A percentile compares a stretch with the other conserved stretches of the same genome.
phyloP scores from a whole-genome alignment of 2,888 invertebrate genomes.

The Celastrina argiolus region DNA sequence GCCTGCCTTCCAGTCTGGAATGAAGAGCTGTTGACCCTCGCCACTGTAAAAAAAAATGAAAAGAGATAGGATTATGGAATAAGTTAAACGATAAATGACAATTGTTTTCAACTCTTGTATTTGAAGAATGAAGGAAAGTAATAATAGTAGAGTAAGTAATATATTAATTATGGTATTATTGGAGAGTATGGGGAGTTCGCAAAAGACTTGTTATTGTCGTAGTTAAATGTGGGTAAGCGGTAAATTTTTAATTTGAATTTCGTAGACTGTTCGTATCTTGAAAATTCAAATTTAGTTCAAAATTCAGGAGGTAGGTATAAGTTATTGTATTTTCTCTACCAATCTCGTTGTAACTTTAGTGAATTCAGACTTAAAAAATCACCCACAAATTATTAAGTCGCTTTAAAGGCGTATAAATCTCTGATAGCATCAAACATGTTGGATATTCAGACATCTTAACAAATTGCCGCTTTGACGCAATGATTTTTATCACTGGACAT shows the following conservation, averaged over 20 bases:
- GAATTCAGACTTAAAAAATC: not conserved
- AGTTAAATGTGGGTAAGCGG: too few species aligned
- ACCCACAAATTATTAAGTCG: not conserved
- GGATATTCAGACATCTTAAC: slow-evolving; percentile 57
- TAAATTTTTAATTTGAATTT: too few species aligned
- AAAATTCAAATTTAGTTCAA: too few species aligned
- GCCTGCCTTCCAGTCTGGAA: slow-evolving; percentile 85
- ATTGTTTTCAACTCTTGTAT: slow-evolving; percentile 44
- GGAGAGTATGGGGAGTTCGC: too few species aligned
- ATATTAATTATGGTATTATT: too few species aligned
- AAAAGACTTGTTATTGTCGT: too few species aligned
- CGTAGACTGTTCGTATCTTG: too few species aligned
- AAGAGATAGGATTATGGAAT: too few species aligned
- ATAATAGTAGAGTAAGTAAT: too few species aligned
- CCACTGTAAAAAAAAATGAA: slow-evolving; percentile 80
- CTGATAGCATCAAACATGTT: slow-evolving; percentile 48
- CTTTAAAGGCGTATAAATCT: slow-evolving; percentile 42
- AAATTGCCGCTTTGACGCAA: slow-evolving; percentile 66
- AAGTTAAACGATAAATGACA: too few species aligned
- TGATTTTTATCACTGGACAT: slow-evolving; percentile 49
- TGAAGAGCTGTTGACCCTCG: slow-evolving; percentile 86
- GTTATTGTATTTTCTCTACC: not conserved
- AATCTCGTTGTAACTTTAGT: not conserved
- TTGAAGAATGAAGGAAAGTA: too few species aligned
- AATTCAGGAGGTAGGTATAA: too few species aligned